These are phyloP conservation scores for Rhyacophila brunnea DNA, from an alignment of 1,140 invertebrate species.

Conservation along the genomic window DNA sequence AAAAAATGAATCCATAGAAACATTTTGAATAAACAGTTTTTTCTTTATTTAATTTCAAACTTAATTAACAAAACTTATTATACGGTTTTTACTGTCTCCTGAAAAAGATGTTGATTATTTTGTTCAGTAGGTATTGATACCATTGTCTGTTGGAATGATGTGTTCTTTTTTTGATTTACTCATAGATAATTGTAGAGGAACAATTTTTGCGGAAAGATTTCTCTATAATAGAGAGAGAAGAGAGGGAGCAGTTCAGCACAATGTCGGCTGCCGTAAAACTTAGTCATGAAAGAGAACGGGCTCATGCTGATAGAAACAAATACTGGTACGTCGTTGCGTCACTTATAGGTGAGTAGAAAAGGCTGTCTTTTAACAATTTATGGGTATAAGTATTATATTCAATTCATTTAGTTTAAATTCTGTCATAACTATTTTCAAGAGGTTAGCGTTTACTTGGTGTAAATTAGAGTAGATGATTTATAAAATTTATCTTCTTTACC, in stretches of 20 bases:
- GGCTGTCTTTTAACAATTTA: neutral
- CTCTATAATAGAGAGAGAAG: constrained; percentile 53
- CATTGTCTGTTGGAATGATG: neutral
- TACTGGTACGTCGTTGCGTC: constrained; percentile 77
- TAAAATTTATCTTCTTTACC: too few relatives aligned
- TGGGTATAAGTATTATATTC: too few relatives aligned
- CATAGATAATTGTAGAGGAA: constrained; percentile 49
- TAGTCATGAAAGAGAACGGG: constrained; percentile 71
- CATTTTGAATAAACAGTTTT: too few relatives aligned
- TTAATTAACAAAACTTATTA: too few relatives aligned
- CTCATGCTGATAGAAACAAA: constrained; percentile 72
- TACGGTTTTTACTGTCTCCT: too few relatives aligned
- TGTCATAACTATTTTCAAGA: too few relatives aligned
- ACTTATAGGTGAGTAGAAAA: constrained; percentile 52
- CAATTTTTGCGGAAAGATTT: constrained; percentile 44
- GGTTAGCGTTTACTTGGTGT: too few relatives aligned
- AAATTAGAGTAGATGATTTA: too few relatives aligned
- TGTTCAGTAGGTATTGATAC: neutral
- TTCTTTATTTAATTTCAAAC: too few relatives aligned
- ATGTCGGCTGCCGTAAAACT: constrained; percentile 68
- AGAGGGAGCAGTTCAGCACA: constrained; percentile 65
- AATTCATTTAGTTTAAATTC: too few relatives aligned
- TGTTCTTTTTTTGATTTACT: neutral
- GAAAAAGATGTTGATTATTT: too few relatives aligned
- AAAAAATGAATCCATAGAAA: too few relatives aligned